Evolutionary conservation across 2,113 vertebrate species (phyloP), one percentile per base, ranked within the genome.

Genomic region (Sphyrna mokarran): DNA sequence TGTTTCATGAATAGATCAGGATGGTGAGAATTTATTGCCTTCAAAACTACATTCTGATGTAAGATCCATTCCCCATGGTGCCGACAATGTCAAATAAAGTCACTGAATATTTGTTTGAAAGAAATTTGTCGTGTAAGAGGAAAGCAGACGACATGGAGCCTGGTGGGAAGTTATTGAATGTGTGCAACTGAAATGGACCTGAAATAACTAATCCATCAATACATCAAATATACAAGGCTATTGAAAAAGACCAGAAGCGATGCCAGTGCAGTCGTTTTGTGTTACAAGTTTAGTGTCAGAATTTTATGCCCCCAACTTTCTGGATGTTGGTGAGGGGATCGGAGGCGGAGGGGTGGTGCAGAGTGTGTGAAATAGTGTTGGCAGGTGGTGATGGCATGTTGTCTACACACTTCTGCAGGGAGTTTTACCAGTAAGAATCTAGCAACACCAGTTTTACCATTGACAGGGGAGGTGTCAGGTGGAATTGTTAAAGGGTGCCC

Each of bases 191-290:
- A 83, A 43, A 8, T 83, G 37, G 61, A n/a, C 61, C 18, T 93
- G 72, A 22, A 37, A 33, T 93, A 66, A 66, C 61, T 93, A n/a
- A 22, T 37, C 61, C 61, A 9, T 37, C 54, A 37, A 93, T 93
- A 66, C 33, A 93, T 93, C 89, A 37, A 93, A 93, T n/a, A 68
- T 22, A 66, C 89, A 93, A 37, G 89, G 20, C 61, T n/a, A 68
- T 93, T 16, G 37, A 93, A 66, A 93, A 66, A 63, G 7, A 1
- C 4, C 61, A 22, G 61, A 91, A 16, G 9, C 5, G 2, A 3
- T 68, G 61, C 61, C 61, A 40, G 16, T 22, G 18, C 89, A 63
- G 58, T n/a, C 63, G 58, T 22, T 63, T 5, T 66, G 63, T 66
- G 20, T 66, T 68, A 33, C 89, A 93, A 43, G 54, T 93, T 18